A percentile compares a stretch with the other conserved stretches of the same genome.
Conservation (phyloP, 2,888 invertebrate species). For the Amiota mariae region DNA sequence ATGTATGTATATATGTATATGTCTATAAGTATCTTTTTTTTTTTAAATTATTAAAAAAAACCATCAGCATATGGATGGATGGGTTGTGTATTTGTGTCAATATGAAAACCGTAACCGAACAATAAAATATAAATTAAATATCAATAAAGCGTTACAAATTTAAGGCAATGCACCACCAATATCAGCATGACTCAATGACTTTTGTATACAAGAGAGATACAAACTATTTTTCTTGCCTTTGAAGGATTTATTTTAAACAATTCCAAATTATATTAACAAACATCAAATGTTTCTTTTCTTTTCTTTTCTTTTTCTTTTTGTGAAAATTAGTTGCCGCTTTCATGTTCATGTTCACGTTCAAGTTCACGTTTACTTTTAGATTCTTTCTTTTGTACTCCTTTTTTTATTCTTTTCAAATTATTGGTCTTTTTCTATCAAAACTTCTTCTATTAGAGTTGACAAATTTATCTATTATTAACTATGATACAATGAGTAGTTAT, state of each 20-base stretch:
- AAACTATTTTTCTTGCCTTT: too few species aligned
- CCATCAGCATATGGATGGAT: conserved; percentile 69
- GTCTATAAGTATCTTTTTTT: conserved; percentile 31
- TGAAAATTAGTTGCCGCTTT: background rate
- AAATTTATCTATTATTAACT: conserved; percentile 51
- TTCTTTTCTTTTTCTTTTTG: background rate
- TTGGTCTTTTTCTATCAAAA: background rate
- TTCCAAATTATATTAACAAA: conserved; percentile 54
- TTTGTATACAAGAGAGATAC: too few species aligned
- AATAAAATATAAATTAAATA: conserved; percentile 68
- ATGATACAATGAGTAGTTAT: conserved; percentile 30
- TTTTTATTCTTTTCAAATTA: too few species aligned
- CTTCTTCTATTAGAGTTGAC: conserved; percentile 45
- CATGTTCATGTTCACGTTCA: too few species aligned
- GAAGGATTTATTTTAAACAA: conserved; percentile 25
- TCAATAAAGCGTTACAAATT: conserved; percentile 47
- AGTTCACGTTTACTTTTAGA: too few species aligned
- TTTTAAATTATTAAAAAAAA: conserved; percentile 61
- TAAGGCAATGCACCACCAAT: conserved; percentile 29
- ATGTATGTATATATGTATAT: background rate
- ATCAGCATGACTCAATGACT: too few species aligned
- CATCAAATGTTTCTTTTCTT: background rate
- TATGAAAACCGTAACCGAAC: conserved; percentile 35
- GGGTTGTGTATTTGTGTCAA: conserved; percentile 64
- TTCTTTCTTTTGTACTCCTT: too few species aligned